Evolutionary conservation across 2,888 invertebrate species (phyloP).

Genomic region (Sinohyriopsis cumingii): DNA sequence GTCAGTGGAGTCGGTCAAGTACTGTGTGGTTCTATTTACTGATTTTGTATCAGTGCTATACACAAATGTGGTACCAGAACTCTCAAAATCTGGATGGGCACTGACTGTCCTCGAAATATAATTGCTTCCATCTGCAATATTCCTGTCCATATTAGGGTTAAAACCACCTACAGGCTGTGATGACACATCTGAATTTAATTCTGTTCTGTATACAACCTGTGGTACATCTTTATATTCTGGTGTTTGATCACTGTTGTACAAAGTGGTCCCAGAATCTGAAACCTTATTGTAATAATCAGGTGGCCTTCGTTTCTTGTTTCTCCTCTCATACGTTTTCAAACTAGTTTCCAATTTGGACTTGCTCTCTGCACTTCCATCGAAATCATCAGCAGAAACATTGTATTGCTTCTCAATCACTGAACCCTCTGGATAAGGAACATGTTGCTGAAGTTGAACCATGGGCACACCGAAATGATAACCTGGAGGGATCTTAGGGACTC

Average conservation of each 20-base stretch:
- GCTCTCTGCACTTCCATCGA: background rate
- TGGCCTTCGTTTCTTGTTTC: constrained; percentile 55
- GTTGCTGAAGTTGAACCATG: too few relatives aligned
- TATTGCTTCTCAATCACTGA: background rate
- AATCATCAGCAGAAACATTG: too few relatives aligned
- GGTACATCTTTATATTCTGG: background rate
- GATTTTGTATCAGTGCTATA: too few relatives aligned
- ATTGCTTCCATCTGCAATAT: too few relatives aligned
- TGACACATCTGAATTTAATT: constrained; percentile 1
- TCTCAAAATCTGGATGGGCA: too few relatives aligned
- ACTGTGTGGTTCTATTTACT: too few relatives aligned
- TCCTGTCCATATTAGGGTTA: too few relatives aligned
- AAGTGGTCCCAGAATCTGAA: constrained; percentile 6
- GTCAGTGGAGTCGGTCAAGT: too few relatives aligned
- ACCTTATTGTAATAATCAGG: constrained; percentile 45
- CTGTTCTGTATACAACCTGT: background rate
- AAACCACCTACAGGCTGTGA: background rate
- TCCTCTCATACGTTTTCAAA: constrained; percentile 34
- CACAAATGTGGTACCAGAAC: too few relatives aligned
- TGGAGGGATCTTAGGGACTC: too few relatives aligned
- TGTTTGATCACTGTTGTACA: constrained; percentile 4
- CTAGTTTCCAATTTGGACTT: constrained; percentile 32
- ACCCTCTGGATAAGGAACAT: background rate
- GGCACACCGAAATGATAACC: too few relatives aligned
- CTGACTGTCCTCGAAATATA: too few relatives aligned